Conservation (phyloP, 2,888 invertebrate genomes). For the Thumatha senex region DNA sequence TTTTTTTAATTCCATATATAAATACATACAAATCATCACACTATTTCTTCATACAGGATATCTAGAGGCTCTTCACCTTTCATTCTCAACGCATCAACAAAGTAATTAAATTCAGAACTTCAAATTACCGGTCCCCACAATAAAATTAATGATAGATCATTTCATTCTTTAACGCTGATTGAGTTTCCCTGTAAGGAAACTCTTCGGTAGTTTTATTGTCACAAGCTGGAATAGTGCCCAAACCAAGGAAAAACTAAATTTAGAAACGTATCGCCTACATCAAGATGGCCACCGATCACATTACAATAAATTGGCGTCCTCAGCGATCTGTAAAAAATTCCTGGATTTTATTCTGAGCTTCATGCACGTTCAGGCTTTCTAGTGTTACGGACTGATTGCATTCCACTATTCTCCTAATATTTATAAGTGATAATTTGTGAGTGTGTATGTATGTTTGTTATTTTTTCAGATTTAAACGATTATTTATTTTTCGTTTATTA, state of each 20-base stretch:
- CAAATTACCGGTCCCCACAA: background rate
- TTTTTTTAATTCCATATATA: no score
- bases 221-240: conserved; percentile 12
- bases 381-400: background rate
- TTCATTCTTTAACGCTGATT: conserved; percentile 9
- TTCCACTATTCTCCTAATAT: no score
- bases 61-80: no score
- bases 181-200: conserved; percentile 8
- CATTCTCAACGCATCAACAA: background rate
- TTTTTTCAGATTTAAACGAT: no score
- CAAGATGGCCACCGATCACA: conserved; percentile 6
- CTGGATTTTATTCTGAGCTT: background rate
- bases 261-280: conserved; percentile 1
- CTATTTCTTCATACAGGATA: no score
- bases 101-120: conserved; percentile 1
- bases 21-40: no score
- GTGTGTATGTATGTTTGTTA: no score
- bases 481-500: no score
- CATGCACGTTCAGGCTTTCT: background rate
- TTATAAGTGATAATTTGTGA: no score
- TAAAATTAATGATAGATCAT: background rate
- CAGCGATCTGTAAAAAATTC: conserved; percentile 3
- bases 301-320: conserved; percentile 6
- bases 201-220: conserved; percentile 8
- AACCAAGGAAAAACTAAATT: background rate